Evolutionary conservation across 2,797 vertebrate genomes (phyloP).

Genomic region (Arctocebus calabarensis): DNA sequence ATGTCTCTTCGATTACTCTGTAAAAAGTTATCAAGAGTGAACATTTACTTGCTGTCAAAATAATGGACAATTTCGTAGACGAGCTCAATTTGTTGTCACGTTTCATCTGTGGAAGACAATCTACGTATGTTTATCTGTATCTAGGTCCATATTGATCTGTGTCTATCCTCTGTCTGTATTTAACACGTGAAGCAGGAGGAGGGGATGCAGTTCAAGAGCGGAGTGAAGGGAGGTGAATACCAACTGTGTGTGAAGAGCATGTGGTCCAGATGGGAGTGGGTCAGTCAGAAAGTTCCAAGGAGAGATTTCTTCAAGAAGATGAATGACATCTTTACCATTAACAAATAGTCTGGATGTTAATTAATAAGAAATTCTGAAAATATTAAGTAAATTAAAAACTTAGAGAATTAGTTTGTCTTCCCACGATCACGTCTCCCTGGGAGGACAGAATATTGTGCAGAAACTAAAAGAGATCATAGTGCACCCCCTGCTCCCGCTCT

Average conservation of each 20-base stretch:
- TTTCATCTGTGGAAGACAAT: neutral
- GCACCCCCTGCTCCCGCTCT: neutral
- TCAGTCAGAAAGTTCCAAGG: neutral
- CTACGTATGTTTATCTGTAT: neutral
- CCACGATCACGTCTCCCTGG: neutral
- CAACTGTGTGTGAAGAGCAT: neutral
- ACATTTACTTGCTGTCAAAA: neutral
- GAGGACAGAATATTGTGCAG: neutral
- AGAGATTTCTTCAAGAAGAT: neutral
- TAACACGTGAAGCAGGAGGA: neutral
- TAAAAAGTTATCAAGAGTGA: slow-evolving; percentile 27
- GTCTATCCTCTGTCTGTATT: neutral
- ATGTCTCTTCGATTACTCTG: neutral
- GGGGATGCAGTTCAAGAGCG: neutral
- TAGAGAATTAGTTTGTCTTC: neutral
- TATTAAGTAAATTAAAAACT: neutral
- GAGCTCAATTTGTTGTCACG: neutral
- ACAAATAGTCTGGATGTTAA: neutral
- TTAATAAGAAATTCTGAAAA: neutral
- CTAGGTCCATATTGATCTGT: neutral
- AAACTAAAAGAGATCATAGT: neutral
- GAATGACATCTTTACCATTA: neutral
- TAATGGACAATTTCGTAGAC: neutral
- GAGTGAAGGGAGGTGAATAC: neutral
- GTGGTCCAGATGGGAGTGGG: neutral